A percentile compares a stretch with the other conserved stretches of the same genome.
Conservation (phyloP, 2,113 vertebrate genomes). For the Tragulus kanchil region DNA sequence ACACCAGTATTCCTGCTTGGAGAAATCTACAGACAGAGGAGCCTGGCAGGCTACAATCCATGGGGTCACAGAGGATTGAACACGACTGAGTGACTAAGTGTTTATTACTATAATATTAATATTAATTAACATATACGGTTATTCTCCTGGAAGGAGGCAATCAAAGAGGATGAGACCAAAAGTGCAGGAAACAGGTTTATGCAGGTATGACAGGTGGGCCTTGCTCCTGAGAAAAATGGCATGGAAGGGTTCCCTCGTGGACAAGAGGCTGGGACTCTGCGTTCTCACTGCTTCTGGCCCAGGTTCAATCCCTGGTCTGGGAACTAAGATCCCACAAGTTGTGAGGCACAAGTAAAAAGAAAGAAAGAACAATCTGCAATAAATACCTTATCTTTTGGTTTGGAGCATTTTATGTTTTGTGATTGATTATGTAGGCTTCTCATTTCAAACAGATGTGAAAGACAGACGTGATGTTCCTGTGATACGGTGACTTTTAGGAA, state of each 20-base stretch:
- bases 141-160: accelerated
- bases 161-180: background rate
- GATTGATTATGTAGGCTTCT: background rate
- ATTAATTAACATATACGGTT: background rate
- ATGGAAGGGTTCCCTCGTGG: background rate
- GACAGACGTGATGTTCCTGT: background rate
- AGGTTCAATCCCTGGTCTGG: background rate
- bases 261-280: background rate
- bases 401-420: background rate
- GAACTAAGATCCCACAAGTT: accelerated
- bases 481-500: background rate
- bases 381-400: background rate
- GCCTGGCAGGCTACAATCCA: accelerated
- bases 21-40: background rate
- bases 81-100: accelerated
- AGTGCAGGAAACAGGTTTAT: background rate
- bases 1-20: background rate
- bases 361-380: background rate
- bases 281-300: background rate
- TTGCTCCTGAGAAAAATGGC: background rate
- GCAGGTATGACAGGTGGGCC: background rate
- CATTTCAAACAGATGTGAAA: background rate
- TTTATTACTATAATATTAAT: background rate
- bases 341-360: background rate
- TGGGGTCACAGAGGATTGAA: accelerated